Percentiles rank a stretch among this genome's conserved stretches.
Conservation (phyloP, 1,140 invertebrate genomes). For the Linepithema humile region DNA sequence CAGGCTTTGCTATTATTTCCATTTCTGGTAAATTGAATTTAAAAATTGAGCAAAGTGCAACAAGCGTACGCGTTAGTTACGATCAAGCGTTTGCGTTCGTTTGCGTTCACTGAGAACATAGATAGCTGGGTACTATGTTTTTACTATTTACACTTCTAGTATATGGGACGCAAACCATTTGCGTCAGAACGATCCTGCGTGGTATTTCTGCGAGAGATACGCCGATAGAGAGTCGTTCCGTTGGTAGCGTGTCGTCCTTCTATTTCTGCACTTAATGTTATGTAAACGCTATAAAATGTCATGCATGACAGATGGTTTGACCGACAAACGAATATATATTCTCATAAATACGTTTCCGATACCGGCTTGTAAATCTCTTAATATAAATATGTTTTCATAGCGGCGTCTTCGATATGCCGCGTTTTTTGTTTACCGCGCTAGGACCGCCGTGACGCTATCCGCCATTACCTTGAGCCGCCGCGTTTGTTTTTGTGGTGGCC, state of each 20-base stretch:
- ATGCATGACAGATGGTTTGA: no score
- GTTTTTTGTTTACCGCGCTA: no score
- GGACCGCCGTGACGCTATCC: no score
- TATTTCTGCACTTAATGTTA: neutral
- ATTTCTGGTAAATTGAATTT: conserved; percentile 32
- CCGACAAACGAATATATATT: no score
- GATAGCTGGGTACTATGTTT: conserved; percentile 22
- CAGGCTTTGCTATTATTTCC: neutral
- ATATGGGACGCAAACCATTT: conserved; percentile 35
- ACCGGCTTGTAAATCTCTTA: no score
- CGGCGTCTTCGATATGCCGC: no score
- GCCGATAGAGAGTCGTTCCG: conserved; percentile 32
- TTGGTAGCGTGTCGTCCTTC: neutral
- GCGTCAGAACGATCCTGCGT: conserved; percentile 4
- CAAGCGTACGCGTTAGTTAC: conserved; percentile 25
- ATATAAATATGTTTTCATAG: no score
- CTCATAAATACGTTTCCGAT: no score
- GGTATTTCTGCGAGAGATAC: conserved; percentile 43
- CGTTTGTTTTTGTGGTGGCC: no score
- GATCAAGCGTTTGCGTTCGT: conserved; percentile 31
- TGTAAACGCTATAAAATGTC: no score
- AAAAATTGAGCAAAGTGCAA: conserved; percentile 25
- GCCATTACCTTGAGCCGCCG: no score
- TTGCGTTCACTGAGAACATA: neutral
- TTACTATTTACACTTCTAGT: conserved; percentile 57